Percentiles rank a stretch among this genome's conserved stretches.
Evolutionary conservation across 2,888 invertebrate genomes (phyloP).

Genomic region (Xestia ashworthii): DNA sequence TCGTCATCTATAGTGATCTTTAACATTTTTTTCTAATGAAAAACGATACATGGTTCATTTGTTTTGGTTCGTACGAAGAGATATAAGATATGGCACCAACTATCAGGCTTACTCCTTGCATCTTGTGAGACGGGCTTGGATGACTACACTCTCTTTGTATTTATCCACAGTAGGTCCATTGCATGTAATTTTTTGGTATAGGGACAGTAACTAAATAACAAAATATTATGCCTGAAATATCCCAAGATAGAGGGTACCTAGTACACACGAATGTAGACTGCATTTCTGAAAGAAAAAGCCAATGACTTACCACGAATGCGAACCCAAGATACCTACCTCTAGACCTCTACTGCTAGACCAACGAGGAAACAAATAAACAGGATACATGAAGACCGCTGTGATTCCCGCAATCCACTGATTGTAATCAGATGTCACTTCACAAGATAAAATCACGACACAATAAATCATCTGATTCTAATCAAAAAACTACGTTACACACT

Average conservation of each 20-base stretch:
- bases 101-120: neutral
- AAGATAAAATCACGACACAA: constrained; percentile 38
- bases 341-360: neutral
- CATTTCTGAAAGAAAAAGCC: neutral
- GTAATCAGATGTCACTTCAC: constrained; percentile 12
- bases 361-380: neutral
- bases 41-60: too few relatives aligned
- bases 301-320: neutral
- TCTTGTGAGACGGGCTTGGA: neutral
- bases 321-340: neutral
- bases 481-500: constrained; percentile 24
- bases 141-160: neutral
- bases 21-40: too few relatives aligned
- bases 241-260: neutral
- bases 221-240: too few relatives aligned
- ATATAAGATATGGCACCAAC: too few relatives aligned
- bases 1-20: too few relatives aligned
- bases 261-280: neutral
- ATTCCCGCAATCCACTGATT: constrained; percentile 8
- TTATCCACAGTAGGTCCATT: neutral
- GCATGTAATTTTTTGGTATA: neutral
- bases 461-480: constrained; percentile 22
- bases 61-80: too few relatives aligned
- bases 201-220: neutral
- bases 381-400: neutral